A percentile compares a stretch with the other conserved stretches of the same genome.
These are phyloP conservation scores for Sturnus vulgaris DNA, from an alignment of 2,113 vertebrate genomes.

Conservation along the genomic window DNA sequence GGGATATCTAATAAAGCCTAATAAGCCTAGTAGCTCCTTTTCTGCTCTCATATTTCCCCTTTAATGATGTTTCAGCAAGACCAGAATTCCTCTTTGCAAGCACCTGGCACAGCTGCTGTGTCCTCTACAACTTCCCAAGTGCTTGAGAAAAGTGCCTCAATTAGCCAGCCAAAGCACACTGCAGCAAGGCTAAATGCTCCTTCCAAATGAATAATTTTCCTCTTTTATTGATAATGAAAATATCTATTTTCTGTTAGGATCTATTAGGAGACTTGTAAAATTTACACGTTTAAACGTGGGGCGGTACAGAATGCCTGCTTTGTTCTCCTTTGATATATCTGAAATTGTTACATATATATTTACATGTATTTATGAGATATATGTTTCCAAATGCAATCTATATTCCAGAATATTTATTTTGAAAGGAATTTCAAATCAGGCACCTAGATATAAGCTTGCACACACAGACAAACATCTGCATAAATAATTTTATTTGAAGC, in stretches of 20 bases:
- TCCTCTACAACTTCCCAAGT: not conserved
- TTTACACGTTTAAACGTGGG: not conserved
- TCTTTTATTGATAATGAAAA: not conserved
- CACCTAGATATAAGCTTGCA: not conserved
- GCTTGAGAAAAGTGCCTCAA: not conserved
- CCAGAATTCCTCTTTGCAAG: not conserved
- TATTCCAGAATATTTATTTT: not conserved
- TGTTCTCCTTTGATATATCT: not conserved
- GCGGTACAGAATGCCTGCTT: accelerated
- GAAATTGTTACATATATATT: not conserved
- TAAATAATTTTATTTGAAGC: not conserved
- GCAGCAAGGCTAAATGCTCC: not conserved
- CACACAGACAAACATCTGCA: not conserved
- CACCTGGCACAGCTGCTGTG: not conserved
- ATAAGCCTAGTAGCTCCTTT: not conserved
- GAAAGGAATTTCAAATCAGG: not conserved
- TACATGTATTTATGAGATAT: no score
- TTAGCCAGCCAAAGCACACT: not conserved
- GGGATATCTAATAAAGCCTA: not conserved
- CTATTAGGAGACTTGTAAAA: not conserved
- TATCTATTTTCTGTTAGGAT: not conserved
- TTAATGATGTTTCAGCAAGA: not conserved
- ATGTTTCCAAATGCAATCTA: not conserved
- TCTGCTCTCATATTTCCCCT: not conserved
- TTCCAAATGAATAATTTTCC: not conserved